These are phyloP conservation scores for Pristionchus japonicus DNA, from an alignment of 2,888 invertebrate genomes.

Conservation along the genomic window DNA sequence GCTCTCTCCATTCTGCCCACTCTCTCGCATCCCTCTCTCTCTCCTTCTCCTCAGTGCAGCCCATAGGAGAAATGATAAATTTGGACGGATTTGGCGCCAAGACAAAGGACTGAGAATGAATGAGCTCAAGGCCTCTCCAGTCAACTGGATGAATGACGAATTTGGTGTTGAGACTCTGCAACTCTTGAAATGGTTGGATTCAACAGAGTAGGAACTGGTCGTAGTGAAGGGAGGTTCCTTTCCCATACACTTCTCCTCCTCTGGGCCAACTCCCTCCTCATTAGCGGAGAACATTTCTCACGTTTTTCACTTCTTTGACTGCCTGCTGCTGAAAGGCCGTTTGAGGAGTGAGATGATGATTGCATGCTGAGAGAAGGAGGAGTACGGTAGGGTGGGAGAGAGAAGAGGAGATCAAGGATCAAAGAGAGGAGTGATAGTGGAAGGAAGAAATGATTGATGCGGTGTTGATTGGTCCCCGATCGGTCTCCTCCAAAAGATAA, in stretches of 20 bases:
- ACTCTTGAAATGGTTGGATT: not conserved
- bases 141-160: not conserved
- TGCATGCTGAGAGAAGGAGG: constrained; percentile 5
- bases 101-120: not conserved
- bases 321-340: constrained; percentile 22
- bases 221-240: not conserved
- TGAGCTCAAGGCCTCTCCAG: not conserved
- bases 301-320: constrained; percentile 37
- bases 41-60: not conserved
- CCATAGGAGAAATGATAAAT: not conserved
- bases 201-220: not conserved
- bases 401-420: not conserved
- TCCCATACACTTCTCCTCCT: constrained; percentile 19
- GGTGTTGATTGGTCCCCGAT: constrained; percentile 10
- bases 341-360: constrained; percentile 19
- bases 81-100: constrained; percentile 29
- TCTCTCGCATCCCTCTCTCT: constrained; percentile 34
- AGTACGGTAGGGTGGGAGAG: not conserved
- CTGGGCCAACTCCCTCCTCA: not conserved
- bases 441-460: not conserved
- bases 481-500: not conserved
- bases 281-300: constrained; percentile 5
- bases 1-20: not conserved
- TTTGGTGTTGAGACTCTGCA: not conserved
- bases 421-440: not conserved